Evolutionary conservation across 2,797 vertebrate species (phyloP), one percentile per base, ranked within the genome.

Genomic region (Protonibea diacanthus): DNA sequence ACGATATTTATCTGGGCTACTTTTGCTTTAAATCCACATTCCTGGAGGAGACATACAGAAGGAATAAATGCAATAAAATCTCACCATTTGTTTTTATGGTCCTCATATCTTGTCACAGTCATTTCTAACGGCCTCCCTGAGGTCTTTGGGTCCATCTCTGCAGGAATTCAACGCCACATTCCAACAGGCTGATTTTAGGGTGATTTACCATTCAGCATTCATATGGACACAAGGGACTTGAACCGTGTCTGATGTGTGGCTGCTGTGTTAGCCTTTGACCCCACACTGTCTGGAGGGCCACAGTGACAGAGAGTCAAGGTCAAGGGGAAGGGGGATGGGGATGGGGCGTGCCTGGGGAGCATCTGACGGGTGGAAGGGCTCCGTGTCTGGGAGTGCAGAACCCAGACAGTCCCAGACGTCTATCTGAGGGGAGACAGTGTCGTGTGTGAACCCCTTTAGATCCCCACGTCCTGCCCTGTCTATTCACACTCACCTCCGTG

Each of bases 191-290:
- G 88, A 78, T 86, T 89, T 84, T 74, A 62, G 83, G 17, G 60
- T 77, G 82, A 89, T 92, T 88, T 86, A 82, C 87, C 84, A 92
- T 91, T 92, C 85, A 79, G 88, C 80, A 84, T 91, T 86, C 84
- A 90, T 86, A 80, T 59, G 78, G 87, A 86, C 91, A 84, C 86
- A 81, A 67, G 92, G 92, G 91, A 89, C 82, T 42, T 60, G 71
- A 87, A 87, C 92, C 87, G 59, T 92, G 90, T 92, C 91, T 94
- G 93, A 93, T 94, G 92, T 91, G 91, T 90, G 89, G 86, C 91
- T 93, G 90, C 88, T 91, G 89, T 88, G 87, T 94, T 94, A 91
- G 74, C 92, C 93, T 95, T 82, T 95, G 94, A 94, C 94, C 94
- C 80, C 53, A 44, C 91, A 84, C 93, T 94, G 93, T 95, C 92